phyloP scores from a whole-genome alignment of 1,140 invertebrate genomes.

The Drosophila subobscura region DNA sequence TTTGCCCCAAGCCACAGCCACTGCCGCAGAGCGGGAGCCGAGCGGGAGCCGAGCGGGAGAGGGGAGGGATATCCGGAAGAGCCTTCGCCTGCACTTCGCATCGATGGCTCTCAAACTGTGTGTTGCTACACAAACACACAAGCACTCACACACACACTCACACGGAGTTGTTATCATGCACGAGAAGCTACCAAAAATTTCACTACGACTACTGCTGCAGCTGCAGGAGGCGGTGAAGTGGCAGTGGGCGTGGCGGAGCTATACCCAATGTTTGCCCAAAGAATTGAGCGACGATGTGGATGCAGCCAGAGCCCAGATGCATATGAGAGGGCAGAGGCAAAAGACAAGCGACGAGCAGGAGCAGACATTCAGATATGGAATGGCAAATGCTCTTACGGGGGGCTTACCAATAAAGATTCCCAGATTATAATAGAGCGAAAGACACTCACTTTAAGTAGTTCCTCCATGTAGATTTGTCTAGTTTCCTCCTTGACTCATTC shows the following conservation, averaged over 20 bases:
- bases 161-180: conserved; percentile 76
- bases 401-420: too few species aligned
- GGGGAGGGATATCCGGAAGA: conserved; percentile 22
- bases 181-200: conserved; percentile 71
- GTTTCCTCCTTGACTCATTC: too few species aligned
- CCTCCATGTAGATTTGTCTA: too few species aligned
- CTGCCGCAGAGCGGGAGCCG: too few species aligned
- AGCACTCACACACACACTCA: conserved; percentile 7
- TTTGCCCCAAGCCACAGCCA: conserved; percentile 53
- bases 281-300: conserved; percentile 59
- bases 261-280: conserved; percentile 67
- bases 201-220: conserved; percentile 31
- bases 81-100: conserved; percentile 45
- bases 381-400: conserved; percentile 12
- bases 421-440: too few species aligned
- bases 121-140: conserved; percentile 11
- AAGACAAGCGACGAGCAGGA: conserved; percentile 21
- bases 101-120: conserved; percentile 76
- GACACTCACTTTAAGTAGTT: too few species aligned
- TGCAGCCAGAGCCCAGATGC: not conserved
- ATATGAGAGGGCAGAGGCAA: conserved; percentile 29
- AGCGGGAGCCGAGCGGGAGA: not conserved
- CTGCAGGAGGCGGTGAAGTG: not conserved
- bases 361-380: not conserved
- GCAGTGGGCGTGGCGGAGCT: conserved; percentile 36